Evolutionary conservation across 2,113 vertebrate species (phyloP), one percentile per base, ranked within the genome.

Genomic region (Plestiodon gilberti): DNA sequence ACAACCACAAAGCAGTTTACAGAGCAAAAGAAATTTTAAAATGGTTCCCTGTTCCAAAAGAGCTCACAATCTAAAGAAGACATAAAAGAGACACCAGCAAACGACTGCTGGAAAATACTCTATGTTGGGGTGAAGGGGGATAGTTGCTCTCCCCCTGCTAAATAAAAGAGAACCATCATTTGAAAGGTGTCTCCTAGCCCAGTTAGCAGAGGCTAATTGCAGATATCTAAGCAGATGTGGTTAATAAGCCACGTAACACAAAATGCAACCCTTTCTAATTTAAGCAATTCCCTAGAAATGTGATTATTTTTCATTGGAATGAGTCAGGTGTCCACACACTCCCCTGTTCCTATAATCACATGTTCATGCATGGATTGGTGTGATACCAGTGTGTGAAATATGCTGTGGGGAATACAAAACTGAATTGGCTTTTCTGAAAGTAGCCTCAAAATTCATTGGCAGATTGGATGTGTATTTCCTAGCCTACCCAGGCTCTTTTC

Each of bases 201-300:
- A 48, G 8, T 48, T 48, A 48, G 43, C 43, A 48, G 43, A 48
- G 43, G 43, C 43, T 48, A 48, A 48, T 48, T 4, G 43, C 43
- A 48, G 43, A 48, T 48, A 48, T 48, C 43, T 48, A 48, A 48
- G 43, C 38, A 40, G 59, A 83, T 64, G n/a, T 67, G 23, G 30
- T 52, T 65, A 84, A 38, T 6, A 18, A 43, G 11, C 17, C 25
- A n/a, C 22, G 17, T 35, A 20, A 30, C 18, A n/a, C 13, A 65
- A 57, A 61, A 38, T 22, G n/a, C 18, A 67, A 10, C 7, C 38
- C 52, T 55, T 78, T 84, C 6, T 64, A 65, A 48, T 33, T 33
- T 48, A 30, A 84, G 30, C 83, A 75, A 84, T 40, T 48, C 13
- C 23, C 59, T 75, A 76, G 71, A 84, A 84, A 84, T 64, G 13